phyloP scores from a whole-genome alignment of 2,888 invertebrate species.

The Podotricha telesiphe region DNA sequence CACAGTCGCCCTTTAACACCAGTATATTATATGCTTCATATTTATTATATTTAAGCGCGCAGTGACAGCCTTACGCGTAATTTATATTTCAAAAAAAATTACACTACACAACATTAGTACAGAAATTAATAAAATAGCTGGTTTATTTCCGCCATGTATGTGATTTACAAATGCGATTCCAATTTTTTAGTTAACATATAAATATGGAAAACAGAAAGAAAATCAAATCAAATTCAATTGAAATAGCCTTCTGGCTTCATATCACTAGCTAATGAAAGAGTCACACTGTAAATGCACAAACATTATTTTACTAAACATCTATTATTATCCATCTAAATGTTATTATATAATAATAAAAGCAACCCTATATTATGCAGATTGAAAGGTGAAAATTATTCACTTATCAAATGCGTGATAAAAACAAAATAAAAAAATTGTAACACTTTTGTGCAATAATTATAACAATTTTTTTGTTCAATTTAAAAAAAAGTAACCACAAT shows the following conservation, averaged over 20 bases:
- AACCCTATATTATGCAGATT: background rate
- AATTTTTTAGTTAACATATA: background rate
- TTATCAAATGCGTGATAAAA: no score
- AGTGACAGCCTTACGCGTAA: background rate
- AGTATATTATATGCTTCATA: conserved; percentile 8
- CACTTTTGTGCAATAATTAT: no score
- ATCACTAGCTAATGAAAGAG: background rate
- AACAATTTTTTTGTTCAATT: background rate
- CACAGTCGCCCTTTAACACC: conserved; percentile 2
- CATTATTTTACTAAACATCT: conserved; percentile 1
- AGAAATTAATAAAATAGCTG: background rate
- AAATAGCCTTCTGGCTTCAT: background rate
- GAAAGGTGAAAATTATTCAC: no score
- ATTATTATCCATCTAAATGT: conserved; percentile 1
- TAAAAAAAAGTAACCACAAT: no score
- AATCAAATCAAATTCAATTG: background rate
- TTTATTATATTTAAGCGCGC: conserved; percentile 16
- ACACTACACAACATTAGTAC: background rate
- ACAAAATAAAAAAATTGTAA: no score
- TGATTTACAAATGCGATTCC: background rate
- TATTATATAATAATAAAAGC: background rate
- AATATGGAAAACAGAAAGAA: background rate
- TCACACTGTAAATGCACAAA: background rate
- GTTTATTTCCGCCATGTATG: background rate
- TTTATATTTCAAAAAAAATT: background rate